Evolutionary conservation across 2,888 invertebrate genomes (phyloP).

Genomic region (Spisula solida): DNA sequence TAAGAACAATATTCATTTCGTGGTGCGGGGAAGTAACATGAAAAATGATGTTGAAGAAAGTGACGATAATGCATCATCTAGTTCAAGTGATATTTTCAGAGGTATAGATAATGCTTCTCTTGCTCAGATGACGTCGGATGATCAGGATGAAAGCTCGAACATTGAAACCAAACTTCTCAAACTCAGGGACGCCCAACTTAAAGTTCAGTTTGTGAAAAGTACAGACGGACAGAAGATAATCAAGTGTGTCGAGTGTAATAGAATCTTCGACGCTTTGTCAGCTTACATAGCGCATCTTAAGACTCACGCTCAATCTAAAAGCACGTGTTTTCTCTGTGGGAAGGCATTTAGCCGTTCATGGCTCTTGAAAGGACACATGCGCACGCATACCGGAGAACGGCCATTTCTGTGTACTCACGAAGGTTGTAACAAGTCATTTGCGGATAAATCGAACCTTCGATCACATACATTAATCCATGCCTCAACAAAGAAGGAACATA

Average conservation of each 20-base stretch:
- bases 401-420: constrained; percentile 84
- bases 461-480: constrained; percentile 86
- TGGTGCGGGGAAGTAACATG: not conserved
- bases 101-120: constrained; percentile 24
- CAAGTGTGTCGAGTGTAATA: constrained; percentile 81
- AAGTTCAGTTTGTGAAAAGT: constrained; percentile 43
- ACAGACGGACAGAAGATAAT: constrained; percentile 48
- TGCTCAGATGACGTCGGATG: not conserved
- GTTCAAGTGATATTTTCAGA: constrained; percentile 20
- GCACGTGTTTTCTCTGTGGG: constrained; percentile 84
- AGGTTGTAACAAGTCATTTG: constrained; percentile 85
- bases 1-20: not conserved
- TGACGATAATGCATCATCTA: constrained; percentile 37
- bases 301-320: constrained; percentile 78
- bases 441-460: constrained; percentile 86
- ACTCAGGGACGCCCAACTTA: constrained; percentile 37
- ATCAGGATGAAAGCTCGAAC: not conserved
- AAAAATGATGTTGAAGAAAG: constrained; percentile 41
- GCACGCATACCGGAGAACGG: constrained; percentile 86
- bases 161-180: constrained; percentile 37
- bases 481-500: constrained; percentile 81
- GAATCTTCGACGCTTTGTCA: constrained; percentile 75
- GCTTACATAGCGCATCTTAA: constrained; percentile 79
- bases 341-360: constrained; percentile 86
- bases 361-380: constrained; percentile 86